Evolutionary conservation across 2,797 vertebrate genomes (phyloP).

Genomic region (Ataeniobius toweri): DNA sequence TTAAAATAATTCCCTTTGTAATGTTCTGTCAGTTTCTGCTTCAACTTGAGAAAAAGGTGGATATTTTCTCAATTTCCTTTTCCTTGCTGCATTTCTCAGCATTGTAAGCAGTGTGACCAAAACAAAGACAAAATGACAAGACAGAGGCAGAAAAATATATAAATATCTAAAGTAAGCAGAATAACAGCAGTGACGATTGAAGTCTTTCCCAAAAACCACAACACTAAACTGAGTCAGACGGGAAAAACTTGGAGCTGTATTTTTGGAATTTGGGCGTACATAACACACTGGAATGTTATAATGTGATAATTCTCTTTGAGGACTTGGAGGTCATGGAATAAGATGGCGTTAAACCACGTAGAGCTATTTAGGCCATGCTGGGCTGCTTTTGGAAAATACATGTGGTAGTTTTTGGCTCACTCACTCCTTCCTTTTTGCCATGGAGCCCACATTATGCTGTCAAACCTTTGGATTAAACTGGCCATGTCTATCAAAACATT

Average conservation of each 20-base stretch:
- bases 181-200: constrained; percentile 51
- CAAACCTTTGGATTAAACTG: constrained; percentile 70
- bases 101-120: constrained; percentile 54
- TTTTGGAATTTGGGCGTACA: constrained; percentile 81
- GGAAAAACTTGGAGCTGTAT: constrained; percentile 76
- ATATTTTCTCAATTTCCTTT: constrained; percentile 47
- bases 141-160: constrained; percentile 41
- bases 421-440: constrained; percentile 50
- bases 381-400: constrained; percentile 75
- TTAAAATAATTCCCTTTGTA: background rate
- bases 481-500: constrained; percentile 77
- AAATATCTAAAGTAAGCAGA: constrained; percentile 76
- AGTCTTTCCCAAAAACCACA: constrained; percentile 69
- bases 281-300: constrained; percentile 83
- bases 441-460: constrained; percentile 62
- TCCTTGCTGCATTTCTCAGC: constrained; percentile 63
- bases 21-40: constrained; percentile 28
- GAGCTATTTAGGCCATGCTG: constrained; percentile 66
- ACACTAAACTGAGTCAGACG: constrained; percentile 71
- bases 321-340: constrained; percentile 77
- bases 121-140: constrained; percentile 37
- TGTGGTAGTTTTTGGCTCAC: constrained; percentile 69
- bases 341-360: constrained; percentile 79
- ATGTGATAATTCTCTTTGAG: constrained; percentile 83
- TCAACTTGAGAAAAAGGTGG: constrained; percentile 40